Conservation (phyloP, 2,797 vertebrate species). For the Catamblyrhynchus diadema region DNA sequence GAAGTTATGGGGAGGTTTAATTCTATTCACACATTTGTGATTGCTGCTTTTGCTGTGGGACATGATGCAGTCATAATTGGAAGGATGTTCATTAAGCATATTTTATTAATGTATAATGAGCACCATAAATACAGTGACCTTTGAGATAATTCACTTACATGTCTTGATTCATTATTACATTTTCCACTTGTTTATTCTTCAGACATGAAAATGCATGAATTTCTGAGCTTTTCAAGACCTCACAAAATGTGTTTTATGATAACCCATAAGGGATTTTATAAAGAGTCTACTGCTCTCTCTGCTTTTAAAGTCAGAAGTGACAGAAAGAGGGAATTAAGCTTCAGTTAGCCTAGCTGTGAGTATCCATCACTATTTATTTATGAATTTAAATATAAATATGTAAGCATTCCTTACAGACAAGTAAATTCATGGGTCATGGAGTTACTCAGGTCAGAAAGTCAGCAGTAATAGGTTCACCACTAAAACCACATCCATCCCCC, state of each 20-base stretch:
- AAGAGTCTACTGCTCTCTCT: background rate
- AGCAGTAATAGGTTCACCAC: background rate
- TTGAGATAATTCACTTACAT: conserved; percentile 5
- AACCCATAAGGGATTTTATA: background rate
- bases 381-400: background rate
- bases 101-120: background rate
- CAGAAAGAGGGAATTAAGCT: background rate
- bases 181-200: background rate
- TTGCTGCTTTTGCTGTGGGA: background rate
- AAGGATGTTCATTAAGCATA: background rate
- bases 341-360: background rate
- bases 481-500: background rate
- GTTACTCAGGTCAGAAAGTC: background rate
- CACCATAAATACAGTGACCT: conserved; percentile 1
- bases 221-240: background rate
- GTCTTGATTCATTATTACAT: background rate
- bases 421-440: background rate
- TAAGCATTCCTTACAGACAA: background rate
- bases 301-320: background rate
- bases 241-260: background rate
- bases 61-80: background rate
- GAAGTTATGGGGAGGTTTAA: background rate
- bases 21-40: background rate
- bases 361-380: background rate
- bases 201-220: background rate